Evolutionary conservation across 2,113 vertebrate species (phyloP).

Genomic region (Aptenodytes patagonicus): DNA sequence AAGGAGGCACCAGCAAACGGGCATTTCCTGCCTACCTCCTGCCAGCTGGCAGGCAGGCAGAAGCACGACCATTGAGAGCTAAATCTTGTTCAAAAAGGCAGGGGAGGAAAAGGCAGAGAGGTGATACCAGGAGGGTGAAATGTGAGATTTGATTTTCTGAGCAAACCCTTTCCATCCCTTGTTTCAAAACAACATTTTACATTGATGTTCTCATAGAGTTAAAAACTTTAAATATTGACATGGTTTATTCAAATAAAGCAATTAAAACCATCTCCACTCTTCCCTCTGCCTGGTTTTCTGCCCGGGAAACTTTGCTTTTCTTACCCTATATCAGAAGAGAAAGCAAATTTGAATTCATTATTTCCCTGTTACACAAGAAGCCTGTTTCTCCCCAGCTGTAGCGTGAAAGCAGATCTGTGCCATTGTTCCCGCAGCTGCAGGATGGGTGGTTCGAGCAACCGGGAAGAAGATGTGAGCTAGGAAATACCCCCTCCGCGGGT

Average conservation of each 20-base stretch:
- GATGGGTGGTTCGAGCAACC: not conserved
- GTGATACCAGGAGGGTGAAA: not conserved
- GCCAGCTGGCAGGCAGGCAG: not conserved
- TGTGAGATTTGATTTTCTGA: not conserved
- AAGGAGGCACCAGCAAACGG: not conserved
- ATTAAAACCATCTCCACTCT: not conserved
- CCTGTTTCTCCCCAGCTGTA: constrained; percentile 10
- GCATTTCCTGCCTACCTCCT: not conserved
- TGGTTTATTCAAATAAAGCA: not conserved
- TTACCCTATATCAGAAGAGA: not conserved
- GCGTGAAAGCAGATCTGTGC: not conserved
- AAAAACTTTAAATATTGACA: not conserved
- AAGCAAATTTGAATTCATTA: not conserved
- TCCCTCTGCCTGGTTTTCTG: not conserved
- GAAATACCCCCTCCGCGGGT: not conserved
- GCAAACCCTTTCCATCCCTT: not conserved
- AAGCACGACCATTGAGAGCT: not conserved
- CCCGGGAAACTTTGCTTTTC: not conserved
- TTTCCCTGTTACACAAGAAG: not conserved
- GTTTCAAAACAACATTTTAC: not conserved
- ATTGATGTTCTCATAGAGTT: not conserved
- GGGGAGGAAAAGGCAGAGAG: not conserved
- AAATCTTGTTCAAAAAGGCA: not conserved
- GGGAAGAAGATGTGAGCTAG: not conserved
- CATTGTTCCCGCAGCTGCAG: not conserved